Evolutionary conservation across 1,140 invertebrate species (phyloP), one percentile per base, ranked within the genome.

Genomic region (Drosophila leontia): DNA sequence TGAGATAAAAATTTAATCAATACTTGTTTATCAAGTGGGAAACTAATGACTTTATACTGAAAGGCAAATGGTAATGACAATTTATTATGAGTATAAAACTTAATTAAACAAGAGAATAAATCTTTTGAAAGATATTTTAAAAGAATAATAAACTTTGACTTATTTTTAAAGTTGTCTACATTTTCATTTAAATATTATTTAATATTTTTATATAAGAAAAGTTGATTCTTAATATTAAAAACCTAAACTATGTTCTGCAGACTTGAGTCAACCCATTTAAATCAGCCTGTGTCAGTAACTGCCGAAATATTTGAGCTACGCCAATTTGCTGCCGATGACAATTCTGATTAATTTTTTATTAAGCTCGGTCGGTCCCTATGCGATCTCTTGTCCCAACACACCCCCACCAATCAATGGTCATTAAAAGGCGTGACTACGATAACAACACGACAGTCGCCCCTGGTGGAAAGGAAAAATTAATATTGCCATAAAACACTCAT

Each of bases 401-500:
- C 29, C 15, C 19, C 15, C 2, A 15, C 37, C 17, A 71, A 70
- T 70, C 65, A 50, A 29, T 34, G 29, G 67, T 47, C 53, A 72
- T 72, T 37, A 75, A 64, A 41, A 50, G 75, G 75, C 75, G 75
- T 78, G 64, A 69, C 35, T 34, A 32, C 39, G 29, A 53, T 37
- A 63, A 78, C 53, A 78, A 53, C 26, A 50, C n/a, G 39, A 29
- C 50, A 2, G 17, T 5, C 17, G 35, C 32, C n/a, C 34, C 34
- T 34, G 39, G 13, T 47, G 44, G 45, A 64, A 39, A 68, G 12
- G 17, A 57, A 71, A 61, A 60, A 79, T 79, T 79, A 79, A 78
- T 78, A 61, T 59, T 79, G 67, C 61, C 75, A 79, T 79, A 79
- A 79, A 79, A 61, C 57, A 45, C 56, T 41, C 55, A 72, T 79